These are phyloP conservation scores for Antrozous pallidus DNA, from an alignment of 2,797 vertebrate genomes.

Conservation along the genomic window DNA sequence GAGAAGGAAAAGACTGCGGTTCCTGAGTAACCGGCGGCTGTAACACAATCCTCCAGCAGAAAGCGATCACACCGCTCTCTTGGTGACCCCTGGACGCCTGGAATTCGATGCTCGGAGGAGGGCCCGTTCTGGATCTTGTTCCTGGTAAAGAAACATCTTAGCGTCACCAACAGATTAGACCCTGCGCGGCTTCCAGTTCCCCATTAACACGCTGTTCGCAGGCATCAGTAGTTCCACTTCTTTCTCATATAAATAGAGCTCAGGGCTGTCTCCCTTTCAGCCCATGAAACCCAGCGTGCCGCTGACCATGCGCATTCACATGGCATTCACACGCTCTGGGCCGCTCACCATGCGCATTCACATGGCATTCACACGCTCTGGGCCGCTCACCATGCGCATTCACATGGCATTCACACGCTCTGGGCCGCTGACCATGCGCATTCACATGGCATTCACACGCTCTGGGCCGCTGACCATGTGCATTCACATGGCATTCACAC, in stretches of 20 bases:
- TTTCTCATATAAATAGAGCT: neutral
- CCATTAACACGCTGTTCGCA: neutral
- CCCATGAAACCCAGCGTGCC: neutral
- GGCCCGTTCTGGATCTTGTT: slow-evolving; percentile 38
- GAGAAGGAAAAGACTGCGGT: neutral
- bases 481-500: too few species aligned
- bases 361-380: too few species aligned
- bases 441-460: too few species aligned
- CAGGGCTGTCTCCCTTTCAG: neutral
- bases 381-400: too few species aligned
- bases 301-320: neutral
- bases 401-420: too few species aligned
- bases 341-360: too few species aligned
- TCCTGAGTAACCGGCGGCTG: slow-evolving; percentile 24
- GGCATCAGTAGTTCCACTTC: neutral
- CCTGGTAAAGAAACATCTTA: slow-evolving; percentile 7
- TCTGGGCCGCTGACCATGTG: too few species aligned
- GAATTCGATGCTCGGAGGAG: neutral
- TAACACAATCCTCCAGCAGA: slow-evolving; percentile 48
- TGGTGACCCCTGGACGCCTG: neutral
- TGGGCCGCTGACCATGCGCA: too few species aligned
- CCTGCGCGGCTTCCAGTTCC: neutral
- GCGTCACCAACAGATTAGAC: slow-evolving; percentile 10
- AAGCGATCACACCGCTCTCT: slow-evolving; percentile 30
- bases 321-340: too few species aligned